These are phyloP conservation scores for Andrena praecox DNA, from an alignment of 2,888 invertebrate genomes.

Conservation along the genomic window DNA sequence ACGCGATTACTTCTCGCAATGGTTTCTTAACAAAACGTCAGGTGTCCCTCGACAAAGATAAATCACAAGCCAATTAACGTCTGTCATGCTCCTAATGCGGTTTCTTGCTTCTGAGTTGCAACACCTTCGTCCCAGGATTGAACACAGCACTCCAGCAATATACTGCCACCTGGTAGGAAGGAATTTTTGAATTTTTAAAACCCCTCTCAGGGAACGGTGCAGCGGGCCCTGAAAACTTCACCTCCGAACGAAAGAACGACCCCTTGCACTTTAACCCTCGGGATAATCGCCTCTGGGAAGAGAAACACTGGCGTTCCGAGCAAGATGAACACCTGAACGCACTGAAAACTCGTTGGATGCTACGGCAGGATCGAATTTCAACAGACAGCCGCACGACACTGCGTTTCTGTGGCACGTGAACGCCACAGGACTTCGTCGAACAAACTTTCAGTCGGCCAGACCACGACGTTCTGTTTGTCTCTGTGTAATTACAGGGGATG, in stretches of 20 bases:
- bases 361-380: too few relatives aligned
- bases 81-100: constrained; percentile 41
- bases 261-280: background rate
- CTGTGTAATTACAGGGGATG: too few relatives aligned
- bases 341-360: background rate
- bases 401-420: background rate
- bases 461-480: too few relatives aligned
- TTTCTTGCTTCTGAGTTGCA: constrained; percentile 32
- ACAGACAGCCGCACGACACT: background rate
- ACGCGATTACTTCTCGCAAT: background rate
- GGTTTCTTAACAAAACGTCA: background rate
- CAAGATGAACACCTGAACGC: background rate
- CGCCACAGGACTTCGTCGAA: too few relatives aligned
- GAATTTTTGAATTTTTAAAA: constrained; percentile 63
- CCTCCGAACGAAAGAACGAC: background rate
- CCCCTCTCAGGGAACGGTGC: constrained; percentile 33
- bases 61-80: constrained; percentile 45
- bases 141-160: constrained; percentile 21
- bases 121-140: background rate
- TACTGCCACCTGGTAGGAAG: constrained; percentile 13
- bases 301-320: background rate
- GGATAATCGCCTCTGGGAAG: background rate
- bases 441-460: too few relatives aligned
- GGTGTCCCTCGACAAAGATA: too few relatives aligned
- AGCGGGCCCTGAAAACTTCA: constrained; percentile 49